Evolutionary conservation across 1,140 invertebrate genomes (phyloP).

Genomic region (Drosophila mauritiana): DNA sequence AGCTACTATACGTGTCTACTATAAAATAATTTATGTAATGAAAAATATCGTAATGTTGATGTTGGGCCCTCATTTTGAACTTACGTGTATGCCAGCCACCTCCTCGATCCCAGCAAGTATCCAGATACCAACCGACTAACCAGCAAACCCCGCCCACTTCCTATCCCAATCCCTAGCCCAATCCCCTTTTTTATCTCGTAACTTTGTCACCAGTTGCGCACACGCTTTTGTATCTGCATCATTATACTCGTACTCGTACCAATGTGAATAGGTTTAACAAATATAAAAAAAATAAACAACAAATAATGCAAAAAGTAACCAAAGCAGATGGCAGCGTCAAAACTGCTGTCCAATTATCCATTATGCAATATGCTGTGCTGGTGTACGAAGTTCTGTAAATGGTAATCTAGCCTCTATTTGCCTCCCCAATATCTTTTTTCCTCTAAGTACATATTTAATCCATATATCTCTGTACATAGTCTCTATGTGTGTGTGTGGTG

Average conservation of each 20-base stretch:
- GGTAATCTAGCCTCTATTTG: constrained; percentile 20
- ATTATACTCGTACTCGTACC: constrained; percentile 8
- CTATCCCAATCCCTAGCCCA: not conserved
- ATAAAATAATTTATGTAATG: constrained; percentile 85
- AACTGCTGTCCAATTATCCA: constrained; percentile 37
- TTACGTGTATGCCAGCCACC: constrained; percentile 61
- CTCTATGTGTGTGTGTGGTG: constrained; percentile 43
- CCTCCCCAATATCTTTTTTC: constrained; percentile 19
- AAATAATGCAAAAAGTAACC: constrained; percentile 1
- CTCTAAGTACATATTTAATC: constrained; percentile 18
- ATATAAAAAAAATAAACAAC: constrained; percentile 2
- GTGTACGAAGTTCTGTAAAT: constrained; percentile 37
- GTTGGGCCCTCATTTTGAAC: constrained; percentile 80
- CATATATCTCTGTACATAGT: constrained; percentile 51
- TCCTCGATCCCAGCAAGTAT: constrained; percentile 45
- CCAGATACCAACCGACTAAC: constrained; percentile 12
- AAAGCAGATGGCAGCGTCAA: constrained; percentile 20
- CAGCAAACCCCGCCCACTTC: constrained; percentile 26
- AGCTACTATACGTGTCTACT: constrained; percentile 83
- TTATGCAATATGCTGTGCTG: constrained; percentile 34
- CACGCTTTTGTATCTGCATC: constrained; percentile 27
- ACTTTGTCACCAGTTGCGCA: constrained; percentile 54
- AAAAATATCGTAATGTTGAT: constrained; percentile 85
- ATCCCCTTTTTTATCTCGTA: constrained; percentile 35
- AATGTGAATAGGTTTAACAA: constrained; percentile 22